phyloP scores from a whole-genome alignment of 2,113 vertebrate species.

The Gymnorhina tibicen region DNA sequence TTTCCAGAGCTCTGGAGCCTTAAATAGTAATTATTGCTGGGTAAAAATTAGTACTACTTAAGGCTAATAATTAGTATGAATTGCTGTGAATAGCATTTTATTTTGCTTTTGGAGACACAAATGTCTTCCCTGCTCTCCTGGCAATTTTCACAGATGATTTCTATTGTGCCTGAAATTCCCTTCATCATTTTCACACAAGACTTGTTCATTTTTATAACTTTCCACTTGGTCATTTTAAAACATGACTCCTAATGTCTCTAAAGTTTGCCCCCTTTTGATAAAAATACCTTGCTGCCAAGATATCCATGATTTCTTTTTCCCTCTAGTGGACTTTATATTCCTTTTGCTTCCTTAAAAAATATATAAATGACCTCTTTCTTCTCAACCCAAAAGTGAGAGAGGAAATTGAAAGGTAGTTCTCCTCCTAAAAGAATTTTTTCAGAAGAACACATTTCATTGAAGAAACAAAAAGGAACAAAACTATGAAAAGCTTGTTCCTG shows the following conservation, averaged over 20 bases:
- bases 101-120: conserved; percentile 7
- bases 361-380: background rate
- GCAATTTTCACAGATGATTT: background rate
- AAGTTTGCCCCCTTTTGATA: background rate
- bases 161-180: background rate
- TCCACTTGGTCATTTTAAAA: conserved; percentile 16
- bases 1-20: background rate
- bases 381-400: background rate
- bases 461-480: background rate
- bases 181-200: background rate
- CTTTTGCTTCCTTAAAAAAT: background rate
- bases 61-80: background rate
- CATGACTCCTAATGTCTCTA: background rate
- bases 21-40: background rate
- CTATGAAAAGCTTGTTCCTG: background rate
- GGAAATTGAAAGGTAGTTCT: conserved; percentile 9
- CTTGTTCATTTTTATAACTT: conserved; percentile 9
- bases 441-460: background rate
- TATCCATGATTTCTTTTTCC: background rate
- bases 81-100: background rate
- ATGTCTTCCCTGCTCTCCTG: background rate
- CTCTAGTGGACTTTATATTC: background rate
- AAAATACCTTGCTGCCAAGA: background rate
- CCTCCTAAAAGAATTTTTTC: background rate
- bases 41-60: conserved; percentile 6